A percentile compares a stretch with the other conserved stretches of the same genome.
phyloP scores from a whole-genome alignment of 2,113 vertebrate genomes.

The Sapajus apella region DNA sequence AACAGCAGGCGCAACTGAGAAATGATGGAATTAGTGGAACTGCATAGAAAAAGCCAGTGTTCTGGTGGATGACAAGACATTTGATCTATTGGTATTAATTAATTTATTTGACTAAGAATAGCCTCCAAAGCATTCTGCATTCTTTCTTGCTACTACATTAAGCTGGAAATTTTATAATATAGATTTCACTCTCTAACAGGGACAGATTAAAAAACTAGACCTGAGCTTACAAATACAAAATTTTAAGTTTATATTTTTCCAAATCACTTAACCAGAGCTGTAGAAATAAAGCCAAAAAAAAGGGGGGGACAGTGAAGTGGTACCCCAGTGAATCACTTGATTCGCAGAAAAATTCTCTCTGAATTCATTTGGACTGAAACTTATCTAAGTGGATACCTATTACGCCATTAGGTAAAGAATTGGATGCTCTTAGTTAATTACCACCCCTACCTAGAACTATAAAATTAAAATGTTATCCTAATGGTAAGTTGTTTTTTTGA shows the following conservation, averaged over 20 bases:
- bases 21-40: background rate
- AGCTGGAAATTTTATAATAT: conserved; percentile 78
- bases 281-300: conserved; percentile 34
- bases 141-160: conserved; percentile 82
- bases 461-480: conserved; percentile 69
- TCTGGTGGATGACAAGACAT: background rate
- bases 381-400: background rate
- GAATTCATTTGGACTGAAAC: background rate
- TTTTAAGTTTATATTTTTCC: conserved; percentile 31
- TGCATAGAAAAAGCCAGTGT: background rate
- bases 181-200: conserved; percentile 54
- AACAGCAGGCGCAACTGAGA: background rate
- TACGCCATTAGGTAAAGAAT: conserved; percentile 61
- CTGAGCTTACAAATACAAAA: conserved; percentile 46
- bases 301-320: background rate
- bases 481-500: conserved; percentile 43
- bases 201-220: conserved; percentile 67
- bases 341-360: conserved; percentile 23
- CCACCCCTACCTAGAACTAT: conserved; percentile 42
- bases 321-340: background rate
- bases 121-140: conserved; percentile 43
- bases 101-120: background rate
- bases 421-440: conserved; percentile 53
- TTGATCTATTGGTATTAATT: background rate
- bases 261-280: background rate